Evolutionary conservation across 1,140 invertebrate species (phyloP), one percentile per base, ranked within the genome.

Genomic region (Pinna nobilis): DNA sequence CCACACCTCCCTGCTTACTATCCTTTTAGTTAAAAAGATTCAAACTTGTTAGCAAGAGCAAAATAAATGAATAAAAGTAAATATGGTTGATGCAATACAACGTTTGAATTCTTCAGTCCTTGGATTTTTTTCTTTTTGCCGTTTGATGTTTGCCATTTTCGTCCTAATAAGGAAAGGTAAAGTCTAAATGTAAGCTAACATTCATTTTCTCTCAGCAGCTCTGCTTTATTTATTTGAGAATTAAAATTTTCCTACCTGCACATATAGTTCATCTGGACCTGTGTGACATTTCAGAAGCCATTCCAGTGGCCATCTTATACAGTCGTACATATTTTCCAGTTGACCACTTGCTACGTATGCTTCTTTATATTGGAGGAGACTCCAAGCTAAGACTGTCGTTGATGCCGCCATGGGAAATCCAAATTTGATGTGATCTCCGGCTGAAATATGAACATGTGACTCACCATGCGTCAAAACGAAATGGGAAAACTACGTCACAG

Each of bases 401-500:
- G 91, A 90, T 35, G 87, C 90, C 0, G 92, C 92, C 91, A 93
- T 92, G 2, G 92, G 92, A 70, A 93, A 92, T 1, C 91, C 91
- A 77, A 93, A 93, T 83, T 93, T 93, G 0, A 93, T 92, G 76
- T 91, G 92, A 79, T 93, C 92, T n/a, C 92, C 92, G 60, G 70
- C 89, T 86, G 84, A 89, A 49, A 65, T 7, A 18, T 7, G 33
- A n/a, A 33, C 28, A 30, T 13, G 32, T 6, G 15, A 23, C 11
- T 25, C 3, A 20, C n/a, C n/a, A n/a, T n/a, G n/a, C n/a, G n/a
- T n/a, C n/a, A n/a, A n/a, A n/a, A n/a, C n/a, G n/a, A n/a, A n/a
- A n/a, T n/a, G n/a, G n/a, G n/a, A n/a, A n/a, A n/a, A n/a, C n/a
- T n/a, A n/a, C n/a, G n/a, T n/a, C n/a, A n/a, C n/a, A n/a, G n/a